A percentile compares a stretch with the other conserved stretches of the same genome.
These are phyloP conservation scores for Todiramphus chloris DNA, from an alignment of 2,113 vertebrate genomes.

Conservation along the genomic window DNA sequence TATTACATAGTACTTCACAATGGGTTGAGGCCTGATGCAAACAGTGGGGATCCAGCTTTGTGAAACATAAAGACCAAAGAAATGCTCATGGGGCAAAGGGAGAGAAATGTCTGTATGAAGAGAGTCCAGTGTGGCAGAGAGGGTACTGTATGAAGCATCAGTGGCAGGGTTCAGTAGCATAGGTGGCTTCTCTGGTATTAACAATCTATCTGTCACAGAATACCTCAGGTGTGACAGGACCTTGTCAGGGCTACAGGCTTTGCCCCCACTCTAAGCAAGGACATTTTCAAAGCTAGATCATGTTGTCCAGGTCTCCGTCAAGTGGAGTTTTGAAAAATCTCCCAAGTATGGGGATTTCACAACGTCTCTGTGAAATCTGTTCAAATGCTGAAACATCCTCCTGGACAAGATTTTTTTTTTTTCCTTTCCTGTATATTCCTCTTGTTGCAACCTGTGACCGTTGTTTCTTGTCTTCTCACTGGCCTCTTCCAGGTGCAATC, in stretches of 20 bases:
- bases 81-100: neutral
- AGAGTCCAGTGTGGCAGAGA: neutral
- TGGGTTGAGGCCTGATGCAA: neutral
- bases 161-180: neutral
- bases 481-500: neutral
- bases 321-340: neutral
- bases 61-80: neutral
- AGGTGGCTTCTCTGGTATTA: neutral
- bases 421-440: neutral
- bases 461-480: neutral
- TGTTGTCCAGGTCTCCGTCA: neutral
- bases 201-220: neutral
- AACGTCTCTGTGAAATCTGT: neutral
- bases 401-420: neutral
- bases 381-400: neutral
- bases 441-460: neutral
- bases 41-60: neutral
- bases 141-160: neutral
- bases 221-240: neutral
- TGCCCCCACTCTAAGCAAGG: neutral
- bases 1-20: slow-evolving; percentile 20
- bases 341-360: neutral
- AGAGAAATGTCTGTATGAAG: neutral
- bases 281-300: neutral
- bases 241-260: neutral